phyloP scores from a whole-genome alignment of 2,797 vertebrate species.

The Pipistrellus nathusii region DNA sequence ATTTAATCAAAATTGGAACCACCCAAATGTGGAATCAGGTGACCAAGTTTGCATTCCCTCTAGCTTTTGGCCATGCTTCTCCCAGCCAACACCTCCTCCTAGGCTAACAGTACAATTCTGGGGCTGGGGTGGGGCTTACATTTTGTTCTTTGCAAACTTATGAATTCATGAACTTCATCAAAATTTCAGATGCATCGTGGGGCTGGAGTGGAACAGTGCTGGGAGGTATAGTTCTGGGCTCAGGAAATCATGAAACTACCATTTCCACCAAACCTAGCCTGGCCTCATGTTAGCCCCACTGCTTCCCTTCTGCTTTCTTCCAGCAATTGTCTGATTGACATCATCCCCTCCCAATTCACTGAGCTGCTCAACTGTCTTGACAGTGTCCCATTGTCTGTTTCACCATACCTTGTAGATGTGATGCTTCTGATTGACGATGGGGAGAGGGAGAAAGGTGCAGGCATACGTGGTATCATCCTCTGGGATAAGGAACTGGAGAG shows the following conservation, averaged over 20 bases:
- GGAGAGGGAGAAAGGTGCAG: slow-evolving; percentile 89
- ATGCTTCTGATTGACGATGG: slow-evolving; percentile 87
- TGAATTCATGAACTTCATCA: neutral
- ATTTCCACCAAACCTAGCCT: neutral
- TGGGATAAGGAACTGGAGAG: slow-evolving; percentile 87
- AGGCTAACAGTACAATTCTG: neutral
- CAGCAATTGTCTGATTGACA: neutral
- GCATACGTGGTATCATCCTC: slow-evolving; percentile 88
- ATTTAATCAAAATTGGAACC: neutral
- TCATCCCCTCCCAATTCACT: neutral
- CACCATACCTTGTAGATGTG: slow-evolving; percentile 88
- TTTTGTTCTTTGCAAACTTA: neutral
- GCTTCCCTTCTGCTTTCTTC: neutral
- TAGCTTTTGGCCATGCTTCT: rapidly evolving
- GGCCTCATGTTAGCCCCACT: too few relatives aligned
- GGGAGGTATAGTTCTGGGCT: neutral
- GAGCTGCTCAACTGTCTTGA: neutral
- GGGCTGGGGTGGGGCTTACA: neutral
- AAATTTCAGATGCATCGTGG: neutral
- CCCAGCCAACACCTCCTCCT: neutral
- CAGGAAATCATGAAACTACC: neutral
- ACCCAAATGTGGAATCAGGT: neutral
- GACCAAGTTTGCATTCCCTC: neutral
- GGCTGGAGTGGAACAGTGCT: neutral
- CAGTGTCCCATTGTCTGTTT: rapidly evolving